Evolutionary conservation across 1,140 invertebrate species (phyloP), one percentile per base, ranked within the genome.

Genomic region (Pentalonia nigronervosa): DNA sequence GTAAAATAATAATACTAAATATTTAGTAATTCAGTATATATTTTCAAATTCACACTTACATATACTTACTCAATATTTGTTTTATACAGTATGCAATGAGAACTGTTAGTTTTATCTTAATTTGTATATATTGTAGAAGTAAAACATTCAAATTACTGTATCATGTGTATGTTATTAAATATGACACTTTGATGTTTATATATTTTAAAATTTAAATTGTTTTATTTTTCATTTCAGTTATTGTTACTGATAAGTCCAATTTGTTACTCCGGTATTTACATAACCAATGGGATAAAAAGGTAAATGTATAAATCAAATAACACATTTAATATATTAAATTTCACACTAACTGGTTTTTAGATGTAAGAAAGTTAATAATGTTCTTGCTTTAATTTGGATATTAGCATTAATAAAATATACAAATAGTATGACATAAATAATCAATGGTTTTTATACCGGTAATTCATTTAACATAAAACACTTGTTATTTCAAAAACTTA

Each of bases 171-270:
- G 30, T n/a, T 14, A 67, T 67, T 67, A n/a, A n/a, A 67, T 67
- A n/a, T n/a, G n/a, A n/a, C n/a, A n/a, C n/a, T n/a, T n/a, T n/a
- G n/a, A 86, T n/a, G 30, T 48, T 48, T n/a, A 48, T 48, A 30
- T 47, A 48, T 87, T 87, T 48, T 87, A n/a, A 48, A 25, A 30
- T 87, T 41, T 25, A 45, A 41, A 41, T 25, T 83, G 4, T 91
- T 11, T 36, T 48, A 45, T 84, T 93, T 86, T 86, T 91, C 48
- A 89, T 89, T 48, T 93, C 97, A 98, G 97, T 98, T 94, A 99
- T 99, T 95, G 98, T 99, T 47, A 98, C 98, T 95, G 98, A 99
- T 95, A 99, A 98, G 95, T 98, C 98, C 87, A 99, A 98, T 95
- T 99, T 99, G 94, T 96, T 99, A 92, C 95, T 99, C 94, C 97